Percentiles rank a stretch among this genome's conserved stretches.
Evolutionary conservation across 2,797 vertebrate species (phyloP).

Genomic region (Choloepus didactylus): DNA sequence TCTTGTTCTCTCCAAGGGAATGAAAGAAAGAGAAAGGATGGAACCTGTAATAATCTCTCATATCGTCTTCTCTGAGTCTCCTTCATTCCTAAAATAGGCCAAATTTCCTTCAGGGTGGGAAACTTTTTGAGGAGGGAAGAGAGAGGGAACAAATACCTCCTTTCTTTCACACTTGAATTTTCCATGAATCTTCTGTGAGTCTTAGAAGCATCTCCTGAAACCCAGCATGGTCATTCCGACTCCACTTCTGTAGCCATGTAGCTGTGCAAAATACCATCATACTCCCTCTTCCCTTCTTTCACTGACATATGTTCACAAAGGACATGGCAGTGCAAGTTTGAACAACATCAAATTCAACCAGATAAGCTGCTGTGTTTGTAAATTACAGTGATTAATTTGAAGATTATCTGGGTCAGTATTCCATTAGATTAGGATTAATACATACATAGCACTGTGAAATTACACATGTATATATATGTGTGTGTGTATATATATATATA

Average conservation of each 20-base stretch:
- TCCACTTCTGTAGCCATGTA: neutral
- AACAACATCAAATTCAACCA: neutral
- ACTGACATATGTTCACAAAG: neutral
- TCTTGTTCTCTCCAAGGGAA: neutral
- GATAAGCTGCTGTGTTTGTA: neutral
- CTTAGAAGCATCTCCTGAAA: neutral
- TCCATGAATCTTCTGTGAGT: too few species aligned
- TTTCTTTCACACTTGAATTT: neutral
- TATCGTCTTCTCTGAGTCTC: neutral
- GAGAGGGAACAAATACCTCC: neutral
- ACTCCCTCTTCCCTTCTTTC: neutral
- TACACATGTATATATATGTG: neutral
- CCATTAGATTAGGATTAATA: neutral
- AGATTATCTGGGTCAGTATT: neutral
- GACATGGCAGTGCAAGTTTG: neutral
- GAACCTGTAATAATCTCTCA: neutral
- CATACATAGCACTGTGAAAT: neutral
- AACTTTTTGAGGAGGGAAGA: neutral
- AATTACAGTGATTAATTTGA: neutral
- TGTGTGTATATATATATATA: too few species aligned
- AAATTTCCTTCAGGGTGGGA: neutral
- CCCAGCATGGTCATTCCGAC: neutral
- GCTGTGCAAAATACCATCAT: neutral
- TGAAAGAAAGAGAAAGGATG: neutral
- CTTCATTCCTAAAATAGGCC: neutral